phyloP scores from a whole-genome alignment of 2,797 vertebrate genomes.

The Chloroceryle amazona region DNA sequence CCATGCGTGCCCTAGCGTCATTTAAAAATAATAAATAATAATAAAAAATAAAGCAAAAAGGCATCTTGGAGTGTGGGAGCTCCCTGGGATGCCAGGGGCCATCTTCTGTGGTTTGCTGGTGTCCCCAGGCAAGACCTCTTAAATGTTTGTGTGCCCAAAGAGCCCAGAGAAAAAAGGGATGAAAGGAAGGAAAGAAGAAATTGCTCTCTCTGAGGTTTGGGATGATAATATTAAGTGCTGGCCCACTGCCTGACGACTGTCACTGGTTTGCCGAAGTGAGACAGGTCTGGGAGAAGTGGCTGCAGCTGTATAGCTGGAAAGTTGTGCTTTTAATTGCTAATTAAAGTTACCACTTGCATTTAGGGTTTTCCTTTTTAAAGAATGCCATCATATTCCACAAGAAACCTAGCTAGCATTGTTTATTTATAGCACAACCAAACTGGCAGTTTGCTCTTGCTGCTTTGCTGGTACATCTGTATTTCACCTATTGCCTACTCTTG shows the following conservation, averaged over 20 bases:
- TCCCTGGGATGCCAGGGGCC: background rate
- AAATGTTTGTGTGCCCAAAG: background rate
- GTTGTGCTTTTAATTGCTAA: slow-evolving; percentile 38
- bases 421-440: background rate
- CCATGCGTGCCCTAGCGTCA: background rate
- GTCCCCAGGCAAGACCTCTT: background rate
- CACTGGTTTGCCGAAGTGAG: background rate
- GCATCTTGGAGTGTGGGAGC: background rate
- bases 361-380: slow-evolving; percentile 11
- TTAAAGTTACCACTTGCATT: slow-evolving; percentile 33
- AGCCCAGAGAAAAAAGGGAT: background rate
- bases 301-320: background rate
- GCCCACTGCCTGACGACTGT: background rate
- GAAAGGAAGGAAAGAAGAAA: background rate
- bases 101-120: background rate
- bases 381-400: background rate
- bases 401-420: background rate
- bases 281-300: slow-evolving; percentile 1
- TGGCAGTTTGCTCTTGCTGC: background rate
- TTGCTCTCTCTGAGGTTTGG: background rate
- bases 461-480: slow-evolving; percentile 25
- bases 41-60: background rate
- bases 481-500: background rate
- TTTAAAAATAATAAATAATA: background rate
- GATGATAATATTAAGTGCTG: slow-evolving; percentile 18